These are phyloP conservation scores for Anoplius nigerrimus DNA, from an alignment of 2,888 invertebrate species.

Conservation along the genomic window DNA sequence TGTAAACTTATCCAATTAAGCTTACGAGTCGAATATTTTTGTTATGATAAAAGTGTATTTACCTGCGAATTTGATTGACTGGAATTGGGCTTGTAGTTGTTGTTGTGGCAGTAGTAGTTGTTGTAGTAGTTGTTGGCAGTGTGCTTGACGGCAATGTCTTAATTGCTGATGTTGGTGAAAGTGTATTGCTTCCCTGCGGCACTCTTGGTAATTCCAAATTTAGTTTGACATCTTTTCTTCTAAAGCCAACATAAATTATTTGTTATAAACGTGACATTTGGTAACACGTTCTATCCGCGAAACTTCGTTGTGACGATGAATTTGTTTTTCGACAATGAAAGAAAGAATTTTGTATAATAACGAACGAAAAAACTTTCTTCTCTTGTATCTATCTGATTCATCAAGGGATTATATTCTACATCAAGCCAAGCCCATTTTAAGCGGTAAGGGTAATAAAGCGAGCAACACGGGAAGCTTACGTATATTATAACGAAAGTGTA, in stretches of 20 bases:
- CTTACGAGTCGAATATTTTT: background rate
- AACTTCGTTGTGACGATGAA: too few relatives aligned
- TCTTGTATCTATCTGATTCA: too few relatives aligned
- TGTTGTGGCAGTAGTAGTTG: conserved; percentile 75
- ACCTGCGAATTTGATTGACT: conserved; percentile 74
- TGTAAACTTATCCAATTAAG: too few relatives aligned
- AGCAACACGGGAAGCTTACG: background rate
- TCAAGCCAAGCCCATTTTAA: conserved; percentile 3
- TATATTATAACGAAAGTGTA: background rate
- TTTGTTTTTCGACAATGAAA: too few relatives aligned
- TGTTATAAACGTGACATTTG: background rate
- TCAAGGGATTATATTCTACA: background rate
- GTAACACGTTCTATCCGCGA: background rate
- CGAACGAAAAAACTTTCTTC: too few relatives aligned
- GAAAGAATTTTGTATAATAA: too few relatives aligned
- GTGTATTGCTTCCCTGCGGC: conserved; percentile 68
- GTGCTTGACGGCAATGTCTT: conserved; percentile 68
- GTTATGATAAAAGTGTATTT: conserved; percentile 38
- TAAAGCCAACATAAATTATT: conserved; percentile 54
- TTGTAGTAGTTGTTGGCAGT: conserved; percentile 66
- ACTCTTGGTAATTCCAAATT: conserved; percentile 72
- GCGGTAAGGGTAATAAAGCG: background rate
- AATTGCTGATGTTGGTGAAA: conserved; percentile 66
- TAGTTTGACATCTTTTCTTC: conserved; percentile 72
- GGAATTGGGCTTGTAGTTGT: conserved; percentile 77